A percentile compares a stretch with the other conserved stretches of the same genome.
These are phyloP conservation scores for Callocephalon fimbriatum DNA, from an alignment of 2,113 vertebrate genomes.

Conservation along the genomic window DNA sequence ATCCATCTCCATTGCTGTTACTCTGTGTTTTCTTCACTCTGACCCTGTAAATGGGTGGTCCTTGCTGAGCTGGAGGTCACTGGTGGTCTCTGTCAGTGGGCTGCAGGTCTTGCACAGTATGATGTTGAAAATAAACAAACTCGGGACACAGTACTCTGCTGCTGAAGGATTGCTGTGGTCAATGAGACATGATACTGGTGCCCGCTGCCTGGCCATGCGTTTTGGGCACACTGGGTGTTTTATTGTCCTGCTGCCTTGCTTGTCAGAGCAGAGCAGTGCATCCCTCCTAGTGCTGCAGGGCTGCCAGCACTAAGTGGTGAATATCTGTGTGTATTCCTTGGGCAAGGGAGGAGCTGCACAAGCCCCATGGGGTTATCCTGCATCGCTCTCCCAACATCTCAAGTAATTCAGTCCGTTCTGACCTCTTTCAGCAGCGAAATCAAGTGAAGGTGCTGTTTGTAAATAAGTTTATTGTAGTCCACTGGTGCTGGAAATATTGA, in stretches of 20 bases:
- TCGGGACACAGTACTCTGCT: background rate
- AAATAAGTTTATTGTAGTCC: background rate
- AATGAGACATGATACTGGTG: background rate
- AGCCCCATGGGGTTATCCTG: background rate
- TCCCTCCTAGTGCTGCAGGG: background rate
- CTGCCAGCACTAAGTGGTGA: background rate
- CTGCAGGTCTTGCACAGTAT: background rate
- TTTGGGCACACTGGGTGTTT: background rate
- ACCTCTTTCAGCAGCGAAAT: background rate
- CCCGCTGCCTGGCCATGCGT: rapidly evolving
- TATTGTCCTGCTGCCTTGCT: background rate
- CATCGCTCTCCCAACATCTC: background rate
- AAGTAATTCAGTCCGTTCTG: rapidly evolving
- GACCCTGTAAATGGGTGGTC: background rate
- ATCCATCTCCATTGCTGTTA: background rate
- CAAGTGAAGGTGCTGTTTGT: background rate
- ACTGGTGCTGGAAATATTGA: background rate
- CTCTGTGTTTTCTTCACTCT: background rate
- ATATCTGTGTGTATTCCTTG: background rate
- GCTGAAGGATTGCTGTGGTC: background rate
- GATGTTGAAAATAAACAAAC: background rate
- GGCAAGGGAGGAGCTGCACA: background rate
- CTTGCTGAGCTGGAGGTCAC: background rate
- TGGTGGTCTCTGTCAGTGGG: background rate
- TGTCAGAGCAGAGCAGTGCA: background rate